phyloP scores from a whole-genome alignment of 1,140 invertebrate genomes.

The Marisa cornuarietis region DNA sequence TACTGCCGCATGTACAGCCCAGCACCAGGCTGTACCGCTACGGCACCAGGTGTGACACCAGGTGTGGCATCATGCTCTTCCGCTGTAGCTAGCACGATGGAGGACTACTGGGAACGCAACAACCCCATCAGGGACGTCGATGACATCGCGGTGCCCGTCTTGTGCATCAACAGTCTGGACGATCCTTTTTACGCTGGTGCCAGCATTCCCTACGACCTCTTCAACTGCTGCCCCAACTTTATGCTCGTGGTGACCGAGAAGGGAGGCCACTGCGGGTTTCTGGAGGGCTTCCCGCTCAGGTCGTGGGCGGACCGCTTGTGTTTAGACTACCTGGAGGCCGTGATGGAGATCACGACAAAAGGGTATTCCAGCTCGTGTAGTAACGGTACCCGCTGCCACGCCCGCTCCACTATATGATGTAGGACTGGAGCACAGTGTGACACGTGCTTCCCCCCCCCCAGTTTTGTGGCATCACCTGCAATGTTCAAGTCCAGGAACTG shows the following conservation, averaged over 20 bases:
- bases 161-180: slow-evolving; percentile 57
- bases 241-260: slow-evolving; percentile 44
- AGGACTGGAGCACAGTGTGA: neutral
- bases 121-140: slow-evolving; percentile 60
- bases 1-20: slow-evolving; percentile 48
- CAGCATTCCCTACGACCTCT: slow-evolving; percentile 50
- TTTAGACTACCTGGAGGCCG: slow-evolving; percentile 47
- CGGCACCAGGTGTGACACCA: neutral
- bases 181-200: slow-evolving; percentile 46
- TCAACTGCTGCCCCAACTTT: slow-evolving; percentile 49
- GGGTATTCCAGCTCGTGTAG: neutral
- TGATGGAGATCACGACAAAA: slow-evolving; percentile 42
- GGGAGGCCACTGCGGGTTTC: slow-evolving; percentile 58
- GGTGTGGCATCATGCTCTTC: neutral
- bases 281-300: slow-evolving; percentile 33
- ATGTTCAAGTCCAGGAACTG: too few species aligned
- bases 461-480: too few species aligned
- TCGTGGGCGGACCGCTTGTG: slow-evolving; percentile 45
- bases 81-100: slow-evolving; percentile 19
- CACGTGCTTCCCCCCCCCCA: neutral
- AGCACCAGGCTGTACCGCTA: neutral
- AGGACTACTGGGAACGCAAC: slow-evolving; percentile 57
- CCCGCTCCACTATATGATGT: slow-evolving; percentile 15
- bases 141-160: slow-evolving; percentile 59
- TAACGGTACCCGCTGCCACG: neutral